phyloP scores from a whole-genome alignment of 2,113 vertebrate species.

The Xiphophorus couchianus region DNA sequence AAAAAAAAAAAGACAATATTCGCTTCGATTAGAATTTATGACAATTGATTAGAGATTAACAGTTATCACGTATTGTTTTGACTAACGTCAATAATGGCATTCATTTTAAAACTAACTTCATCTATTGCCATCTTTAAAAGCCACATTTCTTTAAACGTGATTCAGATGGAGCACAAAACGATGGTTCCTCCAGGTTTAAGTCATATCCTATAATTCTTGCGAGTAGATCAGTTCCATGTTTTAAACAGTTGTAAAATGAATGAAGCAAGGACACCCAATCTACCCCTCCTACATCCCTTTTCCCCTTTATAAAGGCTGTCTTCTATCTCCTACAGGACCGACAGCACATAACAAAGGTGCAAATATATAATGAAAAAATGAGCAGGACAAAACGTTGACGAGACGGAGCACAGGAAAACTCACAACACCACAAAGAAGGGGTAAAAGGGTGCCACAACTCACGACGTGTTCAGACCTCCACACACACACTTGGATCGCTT shows the following conservation, averaged over 20 bases:
- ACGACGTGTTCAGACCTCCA: conserved; percentile 4
- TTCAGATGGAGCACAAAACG: not conserved
- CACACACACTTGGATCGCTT: not conserved
- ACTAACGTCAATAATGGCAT: no score
- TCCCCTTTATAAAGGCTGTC: not conserved
- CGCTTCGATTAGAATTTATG: no score
- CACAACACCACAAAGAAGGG: conserved; percentile 41
- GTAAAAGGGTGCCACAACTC: conserved; percentile 33
- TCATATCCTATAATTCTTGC: not conserved
- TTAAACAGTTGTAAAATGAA: not conserved
- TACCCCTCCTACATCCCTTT: no score
- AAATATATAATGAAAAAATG: not conserved
- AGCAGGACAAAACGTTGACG: not conserved
- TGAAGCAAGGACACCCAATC: no score
- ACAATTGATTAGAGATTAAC: no score
- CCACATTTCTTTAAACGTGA: not conserved
- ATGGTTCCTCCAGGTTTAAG: not conserved
- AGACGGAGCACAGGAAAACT: conserved; percentile 36
- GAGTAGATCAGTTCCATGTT: not conserved
- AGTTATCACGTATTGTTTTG: no score
- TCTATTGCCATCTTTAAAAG: no score
- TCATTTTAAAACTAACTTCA: no score
- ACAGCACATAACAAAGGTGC: no score
- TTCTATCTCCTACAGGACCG: not conserved
- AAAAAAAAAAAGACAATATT: no score